Evolutionary conservation across 1,140 invertebrate species (phyloP).

Genomic region (Centruroides sculpturatus): DNA sequence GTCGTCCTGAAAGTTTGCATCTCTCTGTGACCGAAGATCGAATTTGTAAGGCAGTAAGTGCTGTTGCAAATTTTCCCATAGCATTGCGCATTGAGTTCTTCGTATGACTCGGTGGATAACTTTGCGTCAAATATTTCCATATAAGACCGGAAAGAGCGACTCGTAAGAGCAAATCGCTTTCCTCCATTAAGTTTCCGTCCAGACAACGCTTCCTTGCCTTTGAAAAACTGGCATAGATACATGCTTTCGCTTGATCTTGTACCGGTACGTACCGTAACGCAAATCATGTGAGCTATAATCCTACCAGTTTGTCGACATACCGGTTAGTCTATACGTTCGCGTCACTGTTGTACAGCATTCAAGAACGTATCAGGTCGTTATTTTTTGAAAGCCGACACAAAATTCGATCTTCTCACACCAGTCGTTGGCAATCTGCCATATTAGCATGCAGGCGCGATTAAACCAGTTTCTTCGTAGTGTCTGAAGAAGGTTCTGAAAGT

Average conservation of each 20-base stretch:
- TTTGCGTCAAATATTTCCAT: not conserved
- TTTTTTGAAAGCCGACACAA: not conserved
- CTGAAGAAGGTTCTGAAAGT: not conserved
- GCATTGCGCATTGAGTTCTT: not conserved
- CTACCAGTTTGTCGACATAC: not conserved
- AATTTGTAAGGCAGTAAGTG: not conserved
- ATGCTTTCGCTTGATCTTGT: not conserved
- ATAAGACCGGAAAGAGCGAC: not conserved
- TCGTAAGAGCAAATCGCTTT: not conserved
- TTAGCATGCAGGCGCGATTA: not conserved
- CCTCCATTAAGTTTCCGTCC: not conserved
- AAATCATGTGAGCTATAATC: not conserved
- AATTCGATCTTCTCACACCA: not conserved
- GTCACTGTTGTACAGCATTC: not conserved
- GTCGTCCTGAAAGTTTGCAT: not conserved
- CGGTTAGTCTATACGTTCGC: not conserved
- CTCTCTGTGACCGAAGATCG: not conserved
- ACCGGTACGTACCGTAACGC: too few species aligned
- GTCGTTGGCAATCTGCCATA: not conserved
- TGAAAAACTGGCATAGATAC: not conserved
- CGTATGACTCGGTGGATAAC: not conserved
- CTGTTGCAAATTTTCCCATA: not conserved
- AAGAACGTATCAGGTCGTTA: not conserved
- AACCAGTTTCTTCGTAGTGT: not conserved
- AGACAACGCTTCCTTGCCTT: not conserved